Base-by-base conservation (phyloP, 2,888 invertebrate genomes). In the Prenolepis imparis region DNA sequence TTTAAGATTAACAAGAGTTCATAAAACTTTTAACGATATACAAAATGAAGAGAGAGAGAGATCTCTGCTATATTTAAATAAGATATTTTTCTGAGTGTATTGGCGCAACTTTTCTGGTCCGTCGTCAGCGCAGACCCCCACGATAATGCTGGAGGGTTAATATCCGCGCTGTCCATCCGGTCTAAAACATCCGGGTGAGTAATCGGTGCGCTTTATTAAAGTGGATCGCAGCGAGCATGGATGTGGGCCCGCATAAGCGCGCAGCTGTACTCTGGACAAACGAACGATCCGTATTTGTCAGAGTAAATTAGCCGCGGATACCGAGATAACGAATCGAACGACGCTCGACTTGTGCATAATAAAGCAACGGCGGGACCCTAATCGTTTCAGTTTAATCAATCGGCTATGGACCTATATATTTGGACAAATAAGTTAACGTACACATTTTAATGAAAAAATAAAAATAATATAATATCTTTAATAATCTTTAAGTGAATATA, bases 261-360 rank as follows among this genome's bases (percentile, higher is more conserved):
- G 73, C 67, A 82, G 75, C 78, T 82, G 83, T 48, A 59, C 70
- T 41, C 52, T 68, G 74, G 86, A 81, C 88, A 84, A 86, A 86
- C 89, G 83, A 81, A 83, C 88, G 84, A 86, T 85, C 84, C 88
- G 82, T 91, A 91, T 88, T 90, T 88, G 89, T 90, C 90, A 82
- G 82, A 86, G 83, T 85, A 88, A 91, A 90, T 90, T 89, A 89
- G 88, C 72, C 74, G 55, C 55, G 80, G 87, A 90, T 90, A 87
- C 82, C 86, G 86, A 74, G 90, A 90, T 86, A 91, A 85, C 81
- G 74, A 81, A 70, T 66, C 70, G 85, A 78, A 72, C 55, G 66
- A 70, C 66, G 78, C 24, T 66, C 83, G 63, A 83, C 63, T 57
- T 57, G 78, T 32, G 75, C 66, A 78, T 70, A 81, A 73, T 68